phyloP scores from a whole-genome alignment of 1,140 invertebrate species.

The Matsumurasca onukii region DNA sequence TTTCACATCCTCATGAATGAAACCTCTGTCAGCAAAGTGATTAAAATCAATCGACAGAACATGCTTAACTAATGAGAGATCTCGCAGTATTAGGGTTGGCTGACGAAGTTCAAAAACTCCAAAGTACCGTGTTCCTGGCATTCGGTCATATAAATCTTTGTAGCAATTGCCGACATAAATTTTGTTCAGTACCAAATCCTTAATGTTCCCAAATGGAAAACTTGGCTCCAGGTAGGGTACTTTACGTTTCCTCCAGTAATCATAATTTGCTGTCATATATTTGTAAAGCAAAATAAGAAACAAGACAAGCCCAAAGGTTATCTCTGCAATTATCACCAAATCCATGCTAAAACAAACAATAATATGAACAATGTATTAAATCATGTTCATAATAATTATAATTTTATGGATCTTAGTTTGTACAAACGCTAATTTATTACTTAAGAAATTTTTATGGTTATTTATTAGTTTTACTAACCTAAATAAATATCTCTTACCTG shows the following conservation, averaged over 20 bases:
- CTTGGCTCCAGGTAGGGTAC: neutral
- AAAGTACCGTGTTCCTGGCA: neutral
- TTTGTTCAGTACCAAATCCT: neutral
- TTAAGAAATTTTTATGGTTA: too few species aligned
- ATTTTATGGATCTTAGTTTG: too few species aligned
- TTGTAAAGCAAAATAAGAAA: neutral
- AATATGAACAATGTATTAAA: too few species aligned
- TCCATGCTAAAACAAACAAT: neutral
- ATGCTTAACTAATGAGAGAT: constrained; percentile 50
- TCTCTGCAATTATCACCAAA: neutral
- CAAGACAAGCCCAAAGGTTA: neutral
- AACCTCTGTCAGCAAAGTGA: constrained; percentile 52
- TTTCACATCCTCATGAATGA: constrained; percentile 54
- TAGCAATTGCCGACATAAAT: neutral
- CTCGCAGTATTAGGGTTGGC: constrained; percentile 5
- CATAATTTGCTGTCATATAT: neutral
- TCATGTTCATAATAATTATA: too few species aligned
- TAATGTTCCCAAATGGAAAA: neutral
- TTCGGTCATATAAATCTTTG: neutral
- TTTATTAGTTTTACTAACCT: too few species aligned
- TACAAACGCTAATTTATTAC: too few species aligned
- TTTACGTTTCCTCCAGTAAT: neutral
- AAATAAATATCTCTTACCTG: too few species aligned
- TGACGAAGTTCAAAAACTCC: constrained; percentile 2
- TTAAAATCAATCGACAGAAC: constrained; percentile 57